Base-by-base conservation (phyloP, 2,888 invertebrate genomes). In the Bombylius major region DNA sequence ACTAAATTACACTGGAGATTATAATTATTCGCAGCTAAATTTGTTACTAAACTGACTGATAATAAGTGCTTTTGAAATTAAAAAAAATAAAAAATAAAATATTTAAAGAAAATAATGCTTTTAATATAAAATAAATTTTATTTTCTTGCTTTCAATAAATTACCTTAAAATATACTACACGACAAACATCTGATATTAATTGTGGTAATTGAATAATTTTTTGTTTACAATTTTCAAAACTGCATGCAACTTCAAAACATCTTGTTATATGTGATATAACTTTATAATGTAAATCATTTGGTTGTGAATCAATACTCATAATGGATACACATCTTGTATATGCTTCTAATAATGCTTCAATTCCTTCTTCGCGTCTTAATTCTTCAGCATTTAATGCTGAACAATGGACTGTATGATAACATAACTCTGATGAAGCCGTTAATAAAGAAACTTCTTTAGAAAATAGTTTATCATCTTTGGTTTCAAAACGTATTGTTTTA, bases 371-470 rank as follows among this genome's bases (percentile, higher is more conserved):
- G 54, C 99, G 76, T 54, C 98, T 78, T 61, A 99, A 77, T 73
- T 99, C 98, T 76, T 99, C 98, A 0, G 98, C 99, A 74, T 99
- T 99, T 47, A 99, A 77, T 12, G 96, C 89, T 1, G 97, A 97
- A 75, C 97, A 97, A 64, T 88, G 85, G 5, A 99, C 92, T 0
- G 98, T 99, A 67, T 96, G 93, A 75, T 93, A 97, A 53, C 95
- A 93, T 39, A 99, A 81, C 73, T 96, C 94, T 61, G 89, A 88
- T 5, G 98, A 95, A 23, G 96, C 92, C 1, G 91, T 86, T 62
- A 99, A 75, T 46, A 99, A 74, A 34, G 89, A 88, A 1, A 82
- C 82, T 59, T 82, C 80, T 73, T 91, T 91, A 5, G 88, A 89
- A 77, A 99, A 99, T 63, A 99, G 76, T 64, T 87, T 83, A 57